Evolutionary conservation across 2,797 vertebrate genomes (phyloP).

Genomic region (Falco novaeseelandiae): DNA sequence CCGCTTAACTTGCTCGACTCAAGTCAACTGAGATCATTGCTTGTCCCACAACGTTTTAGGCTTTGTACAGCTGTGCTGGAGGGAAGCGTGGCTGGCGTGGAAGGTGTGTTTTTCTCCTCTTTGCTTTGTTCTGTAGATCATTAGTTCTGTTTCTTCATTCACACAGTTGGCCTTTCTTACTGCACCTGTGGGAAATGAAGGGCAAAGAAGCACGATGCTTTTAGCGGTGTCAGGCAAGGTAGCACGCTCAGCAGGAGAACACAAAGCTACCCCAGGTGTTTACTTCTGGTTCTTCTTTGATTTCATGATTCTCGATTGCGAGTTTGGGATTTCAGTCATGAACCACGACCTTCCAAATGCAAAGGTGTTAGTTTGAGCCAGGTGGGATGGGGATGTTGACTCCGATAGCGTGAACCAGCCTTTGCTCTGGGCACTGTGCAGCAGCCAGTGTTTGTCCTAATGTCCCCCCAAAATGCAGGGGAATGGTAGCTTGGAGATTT

Average conservation of each 20-base stretch:
- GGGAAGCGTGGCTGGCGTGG: neutral
- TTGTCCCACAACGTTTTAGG: neutral
- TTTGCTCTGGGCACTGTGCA: neutral
- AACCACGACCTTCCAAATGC: neutral
- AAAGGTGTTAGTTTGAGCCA: neutral
- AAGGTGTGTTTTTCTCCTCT: neutral
- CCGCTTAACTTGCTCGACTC: neutral
- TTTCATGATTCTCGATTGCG: neutral
- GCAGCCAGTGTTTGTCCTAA: neutral
- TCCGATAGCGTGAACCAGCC: neutral
- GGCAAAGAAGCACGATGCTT: neutral
- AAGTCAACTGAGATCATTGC: neutral
- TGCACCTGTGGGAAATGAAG: neutral
- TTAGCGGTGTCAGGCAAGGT: neutral
- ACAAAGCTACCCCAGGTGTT: fast-evolving
- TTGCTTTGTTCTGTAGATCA: neutral
- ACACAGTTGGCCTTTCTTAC: neutral
- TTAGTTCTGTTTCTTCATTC: neutral
- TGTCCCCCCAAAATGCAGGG: neutral
- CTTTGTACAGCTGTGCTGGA: neutral
- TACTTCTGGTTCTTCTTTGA: neutral
- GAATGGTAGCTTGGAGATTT: neutral
- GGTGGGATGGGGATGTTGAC: fast-evolving
- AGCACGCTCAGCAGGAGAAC: neutral
- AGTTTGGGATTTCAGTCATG: neutral